Evolutionary conservation across 2,113 vertebrate genomes (phyloP), one percentile per base, ranked within the genome.

Genomic region (Pampusana beccarii): DNA sequence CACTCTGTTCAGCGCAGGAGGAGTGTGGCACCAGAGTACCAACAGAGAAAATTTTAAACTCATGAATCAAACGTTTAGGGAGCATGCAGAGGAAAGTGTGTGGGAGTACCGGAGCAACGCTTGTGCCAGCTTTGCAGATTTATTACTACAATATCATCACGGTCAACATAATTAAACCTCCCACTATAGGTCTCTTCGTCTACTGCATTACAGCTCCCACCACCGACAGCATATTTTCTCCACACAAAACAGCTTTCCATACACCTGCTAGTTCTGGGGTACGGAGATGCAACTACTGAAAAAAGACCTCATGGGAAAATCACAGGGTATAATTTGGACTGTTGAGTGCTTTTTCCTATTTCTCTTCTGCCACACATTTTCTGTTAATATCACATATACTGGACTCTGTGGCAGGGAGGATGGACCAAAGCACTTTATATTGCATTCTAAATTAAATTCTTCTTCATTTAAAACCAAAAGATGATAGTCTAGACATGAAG

Each of bases 151-250:
- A 71, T 79, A 91, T 87, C 83, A 96, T 89, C 93, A 92, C 5
- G 65, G 91, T 92, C 93, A 93, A 78, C 86, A 73, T 80, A 93
- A 91, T 87, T 92, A 95, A 94, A 80, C 86, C 80, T 96, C 95
- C 95, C 62, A 93, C 93, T 89, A 28, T 16, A 93, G 88, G 77
- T 93, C 85, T 80, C 90, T 60, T 73, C 7, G 0, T 92, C 72
- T 90, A 86, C 56, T 81, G 73, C 48, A 53, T 61, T 94, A 71
- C 77, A 89, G 57, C 36, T 93, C 69, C 90, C 70, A 92, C 88
- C n/a, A 89, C 88, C n/a, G 36, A 82, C 65, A 91, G 77, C n/a
- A 38, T 38, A 44, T 93, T 92, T 74, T 25, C 34, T 65, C 81
- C 69, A 93, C 86, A 85, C 33, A 64, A 54, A 94, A 48, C 53